Conservation (phyloP, 2,888 invertebrate species). For the Empis livida region DNA sequence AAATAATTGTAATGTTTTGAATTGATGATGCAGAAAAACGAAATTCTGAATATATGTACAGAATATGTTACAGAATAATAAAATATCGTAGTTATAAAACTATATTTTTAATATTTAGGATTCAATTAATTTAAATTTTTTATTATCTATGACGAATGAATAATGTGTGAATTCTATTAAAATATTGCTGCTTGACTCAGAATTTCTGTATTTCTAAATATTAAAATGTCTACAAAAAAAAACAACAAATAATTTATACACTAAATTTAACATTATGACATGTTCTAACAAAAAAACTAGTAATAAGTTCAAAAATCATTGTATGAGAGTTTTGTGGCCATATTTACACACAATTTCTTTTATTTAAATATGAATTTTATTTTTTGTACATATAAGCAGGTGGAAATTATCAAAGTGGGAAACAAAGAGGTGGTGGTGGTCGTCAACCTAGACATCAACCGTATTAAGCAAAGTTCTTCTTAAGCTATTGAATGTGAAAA, state of each 20-base stretch:
- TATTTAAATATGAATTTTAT: neutral
- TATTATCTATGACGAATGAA: no score
- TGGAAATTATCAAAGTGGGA: conserved; percentile 63
- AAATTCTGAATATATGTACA: no score
- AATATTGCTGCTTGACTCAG: no score
- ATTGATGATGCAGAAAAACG: no score
- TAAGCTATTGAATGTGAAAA: no score
- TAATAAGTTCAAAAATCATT: neutral
- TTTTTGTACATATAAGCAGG: conserved; percentile 26
- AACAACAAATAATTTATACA: neutral
- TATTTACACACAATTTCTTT: neutral
- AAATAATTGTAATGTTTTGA: no score
- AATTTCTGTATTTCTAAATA: no score
- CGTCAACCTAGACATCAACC: conserved; percentile 82
- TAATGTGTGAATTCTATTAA: no score
- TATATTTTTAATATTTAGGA: no score
- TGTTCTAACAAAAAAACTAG: neutral
- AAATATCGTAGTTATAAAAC: no score
- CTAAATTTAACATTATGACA: neutral
- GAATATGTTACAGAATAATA: no score
- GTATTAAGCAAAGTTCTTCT: conserved; percentile 42
- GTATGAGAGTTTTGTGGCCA: neutral
- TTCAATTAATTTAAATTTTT: no score
- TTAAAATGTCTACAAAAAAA: neutral
- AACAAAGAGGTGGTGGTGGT: conserved; percentile 71